Conservation (phyloP, 2,888 invertebrate species). For the Heliconius cydno region DNA sequence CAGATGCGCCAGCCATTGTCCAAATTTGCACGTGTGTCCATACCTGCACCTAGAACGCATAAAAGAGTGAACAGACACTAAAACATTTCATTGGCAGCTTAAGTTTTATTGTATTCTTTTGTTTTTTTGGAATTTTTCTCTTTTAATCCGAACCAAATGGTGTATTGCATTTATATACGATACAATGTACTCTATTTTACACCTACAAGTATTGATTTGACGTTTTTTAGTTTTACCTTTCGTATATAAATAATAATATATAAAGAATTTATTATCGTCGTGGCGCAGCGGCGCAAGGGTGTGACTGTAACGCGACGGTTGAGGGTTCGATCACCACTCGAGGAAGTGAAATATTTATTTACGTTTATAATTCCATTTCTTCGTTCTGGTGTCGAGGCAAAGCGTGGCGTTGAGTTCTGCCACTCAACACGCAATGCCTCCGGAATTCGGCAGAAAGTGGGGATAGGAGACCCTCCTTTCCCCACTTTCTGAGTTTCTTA, state of each 20-base stretch:
- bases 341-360: too few species aligned
- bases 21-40: constrained; percentile 28
- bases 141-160: constrained; percentile 33
- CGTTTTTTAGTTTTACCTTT: neutral
- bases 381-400: too few species aligned
- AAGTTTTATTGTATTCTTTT: constrained; percentile 38
- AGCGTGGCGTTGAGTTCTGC: too few species aligned
- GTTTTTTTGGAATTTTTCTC: constrained; percentile 13
- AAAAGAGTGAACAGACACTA: constrained; percentile 39
- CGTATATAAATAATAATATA: neutral
- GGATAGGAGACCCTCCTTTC: too few species aligned
- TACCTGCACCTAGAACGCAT: constrained; percentile 41
- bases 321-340: too few species aligned
- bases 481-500: too few species aligned
- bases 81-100: constrained; percentile 35
- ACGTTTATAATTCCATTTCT: too few species aligned
- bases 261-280: too few species aligned
- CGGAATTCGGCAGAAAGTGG: too few species aligned
- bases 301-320: too few species aligned
- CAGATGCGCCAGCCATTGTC: constrained; percentile 44
- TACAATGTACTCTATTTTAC: neutral
- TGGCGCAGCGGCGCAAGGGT: too few species aligned
- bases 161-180: constrained; percentile 1
- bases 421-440: too few species aligned
- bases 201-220: constrained; percentile 5